Conservation (phyloP, 2,888 invertebrate genomes). For the Cartodere bifasciata region DNA sequence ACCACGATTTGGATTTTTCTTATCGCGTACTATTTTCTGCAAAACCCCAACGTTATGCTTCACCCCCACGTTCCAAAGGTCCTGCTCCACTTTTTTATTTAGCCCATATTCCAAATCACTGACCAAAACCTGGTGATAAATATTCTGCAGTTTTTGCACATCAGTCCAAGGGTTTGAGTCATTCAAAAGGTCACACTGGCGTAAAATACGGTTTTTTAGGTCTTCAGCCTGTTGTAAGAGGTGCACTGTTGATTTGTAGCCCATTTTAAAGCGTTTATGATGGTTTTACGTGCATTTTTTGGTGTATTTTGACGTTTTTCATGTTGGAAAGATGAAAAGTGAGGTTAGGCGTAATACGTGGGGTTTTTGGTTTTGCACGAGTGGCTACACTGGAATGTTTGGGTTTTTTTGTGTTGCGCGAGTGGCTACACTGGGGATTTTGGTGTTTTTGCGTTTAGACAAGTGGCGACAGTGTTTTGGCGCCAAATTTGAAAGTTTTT, state of each 20-base stretch:
- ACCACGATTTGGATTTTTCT: slow-evolving; percentile 62
- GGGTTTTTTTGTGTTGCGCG: no score
- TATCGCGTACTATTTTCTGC: slow-evolving; percentile 66
- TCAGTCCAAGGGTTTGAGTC: slow-evolving; percentile 33
- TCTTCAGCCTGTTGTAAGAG: slow-evolving; percentile 65
- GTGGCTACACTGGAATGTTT: no score
- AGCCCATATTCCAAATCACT: slow-evolving; percentile 75
- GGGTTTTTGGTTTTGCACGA: no score
- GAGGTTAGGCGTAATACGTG: no score
- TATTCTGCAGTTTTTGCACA: slow-evolving; percentile 41
- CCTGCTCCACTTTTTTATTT: slow-evolving; percentile 81
- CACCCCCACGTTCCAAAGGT: slow-evolving; percentile 79
- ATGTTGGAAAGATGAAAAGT: no score
- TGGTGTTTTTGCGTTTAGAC: no score
- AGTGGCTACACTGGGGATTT: no score
- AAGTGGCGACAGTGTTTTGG: no score
- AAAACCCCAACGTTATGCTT: slow-evolving; percentile 73
- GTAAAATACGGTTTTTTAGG: slow-evolving; percentile 54
- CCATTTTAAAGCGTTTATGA: no score
- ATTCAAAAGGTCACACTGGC: slow-evolving; percentile 43
- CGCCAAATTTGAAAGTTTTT: no score
- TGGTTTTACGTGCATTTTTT: no score
- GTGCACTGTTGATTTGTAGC: slow-evolving; percentile 62
- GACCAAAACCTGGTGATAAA: slow-evolving; percentile 60
- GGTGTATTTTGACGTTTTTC: no score